Evolutionary conservation across 1,140 invertebrate genomes (phyloP).

Genomic region (Caenorhabditis briggsae): DNA sequence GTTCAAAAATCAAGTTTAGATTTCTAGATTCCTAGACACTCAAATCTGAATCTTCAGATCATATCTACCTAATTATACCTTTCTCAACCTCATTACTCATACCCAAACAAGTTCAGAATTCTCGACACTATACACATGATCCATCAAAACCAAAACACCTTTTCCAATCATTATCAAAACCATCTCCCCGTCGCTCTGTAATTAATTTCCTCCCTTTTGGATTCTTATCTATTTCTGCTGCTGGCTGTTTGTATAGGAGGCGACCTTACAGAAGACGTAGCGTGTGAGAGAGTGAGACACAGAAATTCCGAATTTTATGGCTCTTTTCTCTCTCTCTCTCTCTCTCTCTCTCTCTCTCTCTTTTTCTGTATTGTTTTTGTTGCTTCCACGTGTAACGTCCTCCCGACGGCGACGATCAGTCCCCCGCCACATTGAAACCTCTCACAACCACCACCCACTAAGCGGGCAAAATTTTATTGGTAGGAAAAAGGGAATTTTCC

Average conservation of each 20-base stretch:
- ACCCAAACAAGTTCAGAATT: background rate
- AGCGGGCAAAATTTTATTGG: too few relatives aligned
- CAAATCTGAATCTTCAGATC: too few relatives aligned
- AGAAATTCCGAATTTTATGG: conserved; percentile 7
- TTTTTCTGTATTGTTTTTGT: background rate
- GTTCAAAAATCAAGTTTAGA: too few relatives aligned
- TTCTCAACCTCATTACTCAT: too few relatives aligned
- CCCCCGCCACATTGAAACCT: too few relatives aligned
- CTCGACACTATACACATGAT: background rate
- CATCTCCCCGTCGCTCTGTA: background rate
- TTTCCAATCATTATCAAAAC: conserved; percentile 2
- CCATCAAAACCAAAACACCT: conserved; percentile 44
- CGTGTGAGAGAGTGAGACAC: background rate
- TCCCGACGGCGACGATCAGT: too few relatives aligned
- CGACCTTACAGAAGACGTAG: background rate
- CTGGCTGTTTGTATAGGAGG: background rate
- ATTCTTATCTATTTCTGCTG: background rate
- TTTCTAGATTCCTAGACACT: too few relatives aligned
- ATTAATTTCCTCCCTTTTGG: background rate
- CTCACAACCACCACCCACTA: too few relatives aligned
- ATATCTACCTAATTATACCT: background rate
- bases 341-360: background rate
- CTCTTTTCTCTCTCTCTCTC: background rate
- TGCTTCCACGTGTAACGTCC: too few relatives aligned
- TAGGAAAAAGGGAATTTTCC: too few relatives aligned